These are phyloP conservation scores for Sebastes fasciatus DNA, from an alignment of 2,113 vertebrate genomes.

Conservation along the genomic window DNA sequence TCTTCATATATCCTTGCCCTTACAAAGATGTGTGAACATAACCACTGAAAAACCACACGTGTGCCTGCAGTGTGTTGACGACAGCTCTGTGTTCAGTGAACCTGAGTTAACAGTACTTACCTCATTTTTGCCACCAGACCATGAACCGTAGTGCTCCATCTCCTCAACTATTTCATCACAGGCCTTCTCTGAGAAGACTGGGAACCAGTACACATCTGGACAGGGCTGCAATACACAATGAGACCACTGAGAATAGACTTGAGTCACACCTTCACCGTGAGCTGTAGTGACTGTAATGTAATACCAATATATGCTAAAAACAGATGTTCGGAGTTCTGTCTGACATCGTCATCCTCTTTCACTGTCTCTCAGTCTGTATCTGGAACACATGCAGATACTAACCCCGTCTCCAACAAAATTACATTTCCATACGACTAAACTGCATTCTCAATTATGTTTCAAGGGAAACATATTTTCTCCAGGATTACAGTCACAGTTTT, in stretches of 20 bases:
- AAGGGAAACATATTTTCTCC: too few relatives aligned
- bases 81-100: slow-evolving; percentile 30
- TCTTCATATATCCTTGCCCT: not conserved
- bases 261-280: slow-evolving; percentile 38
- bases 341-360: slow-evolving; percentile 26
- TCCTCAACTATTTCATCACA: slow-evolving; percentile 96
- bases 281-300: slow-evolving; percentile 26
- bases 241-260: slow-evolving; percentile 35
- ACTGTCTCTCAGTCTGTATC: not conserved
- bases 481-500: too few relatives aligned
- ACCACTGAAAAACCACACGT: not conserved
- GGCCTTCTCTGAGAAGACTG: slow-evolving; percentile 91
- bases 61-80: not conserved
- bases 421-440: too few relatives aligned
- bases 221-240: slow-evolving; percentile 88
- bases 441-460: too few relatives aligned
- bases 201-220: slow-evolving; percentile 99
- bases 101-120: slow-evolving; percentile 82
- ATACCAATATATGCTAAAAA: slow-evolving; percentile 48
- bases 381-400: not conserved
- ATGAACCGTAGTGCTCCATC: slow-evolving; percentile 95
- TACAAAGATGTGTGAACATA: slow-evolving; percentile 4
- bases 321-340: slow-evolving; percentile 57
- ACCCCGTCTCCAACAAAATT: too few relatives aligned
- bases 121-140: slow-evolving; percentile 94